These are phyloP conservation scores for Camponotus floridanus DNA, from an alignment of 1,140 invertebrate species.

Conservation along the genomic window DNA sequence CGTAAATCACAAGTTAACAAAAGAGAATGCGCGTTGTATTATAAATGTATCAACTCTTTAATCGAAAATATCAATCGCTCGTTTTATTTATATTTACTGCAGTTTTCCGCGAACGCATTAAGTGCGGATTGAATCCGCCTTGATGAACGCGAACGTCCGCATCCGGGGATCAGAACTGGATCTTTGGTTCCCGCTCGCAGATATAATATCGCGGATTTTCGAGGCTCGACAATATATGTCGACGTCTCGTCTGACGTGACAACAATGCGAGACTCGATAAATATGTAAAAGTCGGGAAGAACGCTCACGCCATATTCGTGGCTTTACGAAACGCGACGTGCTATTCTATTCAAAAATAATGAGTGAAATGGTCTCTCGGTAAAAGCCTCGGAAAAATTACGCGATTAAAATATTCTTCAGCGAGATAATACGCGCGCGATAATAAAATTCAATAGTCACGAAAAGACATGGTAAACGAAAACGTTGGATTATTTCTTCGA, in stretches of 20 bases:
- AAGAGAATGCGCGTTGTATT: neutral
- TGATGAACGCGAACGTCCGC: neutral
- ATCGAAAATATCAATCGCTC: slow-evolving; percentile 32
- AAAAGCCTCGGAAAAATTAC: slow-evolving; percentile 6
- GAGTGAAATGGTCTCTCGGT: slow-evolving; percentile 27
- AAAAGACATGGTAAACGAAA: neutral
- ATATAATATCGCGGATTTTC: slow-evolving; percentile 74
- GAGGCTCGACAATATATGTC: slow-evolving; percentile 68
- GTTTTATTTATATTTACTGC: neutral
- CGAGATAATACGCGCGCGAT: neutral
- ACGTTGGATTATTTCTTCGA: slow-evolving; percentile 3
- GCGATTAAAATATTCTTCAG: slow-evolving; percentile 37
- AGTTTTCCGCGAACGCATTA: slow-evolving; percentile 11
- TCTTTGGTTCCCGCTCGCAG: slow-evolving; percentile 38
- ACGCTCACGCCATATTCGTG: slow-evolving; percentile 68
- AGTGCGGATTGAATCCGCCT: neutral
- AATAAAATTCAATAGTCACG: neutral
- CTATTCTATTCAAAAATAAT: slow-evolving; percentile 49
- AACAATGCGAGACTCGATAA: slow-evolving; percentile 78
- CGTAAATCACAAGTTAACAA: slow-evolving; percentile 37
- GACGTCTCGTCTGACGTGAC: slow-evolving; percentile 74
- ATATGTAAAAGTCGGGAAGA: slow-evolving; percentile 79
- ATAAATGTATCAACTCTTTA: neutral
- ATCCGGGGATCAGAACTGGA: slow-evolving; percentile 36
- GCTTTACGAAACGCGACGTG: slow-evolving; percentile 46